Evolutionary conservation across 2,888 invertebrate species (phyloP), one percentile per base, ranked within the genome.

Genomic region (Macaria notata): DNA sequence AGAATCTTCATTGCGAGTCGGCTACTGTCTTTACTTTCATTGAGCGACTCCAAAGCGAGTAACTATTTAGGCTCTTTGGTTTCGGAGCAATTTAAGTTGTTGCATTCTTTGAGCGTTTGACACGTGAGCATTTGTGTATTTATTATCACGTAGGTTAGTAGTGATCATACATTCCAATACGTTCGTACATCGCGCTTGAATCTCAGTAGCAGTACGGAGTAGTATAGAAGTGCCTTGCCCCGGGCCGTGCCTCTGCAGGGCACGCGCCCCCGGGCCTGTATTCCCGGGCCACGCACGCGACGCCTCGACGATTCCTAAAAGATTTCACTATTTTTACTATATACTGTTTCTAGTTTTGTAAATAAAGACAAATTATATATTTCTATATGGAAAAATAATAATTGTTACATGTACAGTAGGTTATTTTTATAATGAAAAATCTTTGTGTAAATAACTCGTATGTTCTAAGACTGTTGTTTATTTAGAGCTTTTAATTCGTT

Each of bases 391-490:
- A 82, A 76, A 41, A 41, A 73, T 61, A 65, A 83, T 76, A 78
- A 81, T 88, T 88, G 86, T 90, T 88, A 86, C 71, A 78, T 90
- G 88, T 89, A 90, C 85, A 88, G 86, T 90, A 90, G 88, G 78
- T 80, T 88, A 89, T 88, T 91, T 91, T 86, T 88, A 76, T 90
- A 86, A 69, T 64, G 58, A 64, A 63, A 63, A 86, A 86, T 82
- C 79, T 86, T 85, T 84, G 84, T 89, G 89, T 90, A 90, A 89
- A 91, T 88, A 91, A 85, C 83, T 79, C 84, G 81, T 90, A 86
- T 85, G 80, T 86, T 82, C 79, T 90, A 91, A 90, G 91, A 91
- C 90, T 91, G 91, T 91, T 91, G 90, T 88, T 88, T 82, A 84
- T 81, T 84, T 88, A 90, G 86, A 90, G 86, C 81, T 81, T 91